These are phyloP conservation scores for Phyllostomus hastatus DNA, from an alignment of 2,113 vertebrate genomes.

Conservation along the genomic window DNA sequence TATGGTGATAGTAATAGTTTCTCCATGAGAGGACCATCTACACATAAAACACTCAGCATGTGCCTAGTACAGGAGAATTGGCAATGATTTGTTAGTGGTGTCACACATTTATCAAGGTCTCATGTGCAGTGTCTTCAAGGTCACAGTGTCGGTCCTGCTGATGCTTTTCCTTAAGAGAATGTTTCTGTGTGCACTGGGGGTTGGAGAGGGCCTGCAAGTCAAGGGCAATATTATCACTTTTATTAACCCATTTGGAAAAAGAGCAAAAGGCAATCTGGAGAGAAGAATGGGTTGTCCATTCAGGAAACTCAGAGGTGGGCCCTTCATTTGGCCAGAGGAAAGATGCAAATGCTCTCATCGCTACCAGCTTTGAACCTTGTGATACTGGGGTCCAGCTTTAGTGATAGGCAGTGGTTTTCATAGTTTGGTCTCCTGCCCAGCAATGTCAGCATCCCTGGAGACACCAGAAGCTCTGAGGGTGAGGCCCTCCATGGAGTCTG, in stretches of 20 bases:
- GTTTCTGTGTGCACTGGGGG: accelerated
- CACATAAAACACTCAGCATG: not conserved
- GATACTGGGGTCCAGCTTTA: not conserved
- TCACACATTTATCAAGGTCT: not conserved
- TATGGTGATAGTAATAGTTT: too few species aligned
- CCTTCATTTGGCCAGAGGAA: not conserved
- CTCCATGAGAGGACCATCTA: too few species aligned
- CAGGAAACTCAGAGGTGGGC: not conserved
- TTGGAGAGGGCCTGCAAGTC: not conserved
- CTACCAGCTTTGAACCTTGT: not conserved
- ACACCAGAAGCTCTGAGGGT: not conserved
- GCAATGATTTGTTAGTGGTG: too few species aligned
- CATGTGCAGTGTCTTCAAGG: not conserved
- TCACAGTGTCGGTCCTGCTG: not conserved
- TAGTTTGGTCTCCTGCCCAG: not conserved
- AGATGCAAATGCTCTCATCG: accelerated
- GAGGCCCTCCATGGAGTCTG: not conserved
- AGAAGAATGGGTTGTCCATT: not conserved
- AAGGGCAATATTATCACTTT: not conserved
- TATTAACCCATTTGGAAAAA: not conserved
- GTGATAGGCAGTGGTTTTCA: not conserved
- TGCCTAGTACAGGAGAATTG: not conserved
- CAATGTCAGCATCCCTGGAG: not conserved
- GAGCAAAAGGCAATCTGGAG: not conserved
- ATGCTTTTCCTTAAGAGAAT: too few species aligned